phyloP scores from a whole-genome alignment of 1,140 invertebrate genomes.

The Eumeta japonica region DNA sequence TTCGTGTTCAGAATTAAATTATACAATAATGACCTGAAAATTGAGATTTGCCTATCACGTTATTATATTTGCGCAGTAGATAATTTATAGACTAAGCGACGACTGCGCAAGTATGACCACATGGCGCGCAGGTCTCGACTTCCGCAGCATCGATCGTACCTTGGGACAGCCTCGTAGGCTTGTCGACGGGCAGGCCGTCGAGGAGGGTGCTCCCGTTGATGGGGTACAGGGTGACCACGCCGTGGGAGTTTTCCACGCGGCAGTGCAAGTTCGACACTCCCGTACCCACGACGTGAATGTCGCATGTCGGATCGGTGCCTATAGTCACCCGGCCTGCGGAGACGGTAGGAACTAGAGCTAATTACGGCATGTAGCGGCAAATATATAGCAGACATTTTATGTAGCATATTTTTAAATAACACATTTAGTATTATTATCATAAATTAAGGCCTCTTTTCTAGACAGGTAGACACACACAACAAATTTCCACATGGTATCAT shows the following conservation, averaged over 20 bases:
- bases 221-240: conserved; percentile 78
- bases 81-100: too few relatives aligned
- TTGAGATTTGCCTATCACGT: too few relatives aligned
- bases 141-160: conserved; percentile 57
- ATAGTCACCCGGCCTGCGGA: conserved; percentile 73
- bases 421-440: too few relatives aligned
- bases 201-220: conserved; percentile 68
- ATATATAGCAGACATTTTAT: neutral
- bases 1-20: too few relatives aligned
- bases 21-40: too few relatives aligned
- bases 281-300: conserved; percentile 77
- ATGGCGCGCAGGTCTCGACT: neutral
- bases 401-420: too few relatives aligned
- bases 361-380: neutral
- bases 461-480: too few relatives aligned
- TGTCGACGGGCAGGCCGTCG: conserved; percentile 66
- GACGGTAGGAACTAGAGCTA: neutral
- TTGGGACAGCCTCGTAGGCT: conserved; percentile 71
- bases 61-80: too few relatives aligned
- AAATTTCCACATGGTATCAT: too few relatives aligned
- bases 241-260: conserved; percentile 77
- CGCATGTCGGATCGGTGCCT: conserved; percentile 70
- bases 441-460: too few relatives aligned
- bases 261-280: conserved; percentile 82
- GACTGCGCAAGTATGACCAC: too few relatives aligned